Percentiles rank a stretch among this genome's conserved stretches.
These are phyloP conservation scores for Diplogasteroides magnus DNA, from an alignment of 1,140 invertebrate species.

Conservation along the genomic window DNA sequence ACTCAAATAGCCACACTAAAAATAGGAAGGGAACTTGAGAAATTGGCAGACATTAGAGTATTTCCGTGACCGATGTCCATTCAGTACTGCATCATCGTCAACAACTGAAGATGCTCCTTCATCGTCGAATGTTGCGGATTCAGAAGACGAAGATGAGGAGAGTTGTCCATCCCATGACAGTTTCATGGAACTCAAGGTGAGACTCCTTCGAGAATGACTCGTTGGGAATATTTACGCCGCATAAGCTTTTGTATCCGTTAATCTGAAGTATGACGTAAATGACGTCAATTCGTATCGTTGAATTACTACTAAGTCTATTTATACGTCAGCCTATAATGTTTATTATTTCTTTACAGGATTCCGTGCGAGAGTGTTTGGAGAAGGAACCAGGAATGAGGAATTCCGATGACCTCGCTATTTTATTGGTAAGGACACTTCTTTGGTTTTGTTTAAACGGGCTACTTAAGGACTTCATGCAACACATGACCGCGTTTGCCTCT, in stretches of 20 bases:
- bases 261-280: no score
- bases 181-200: conserved; percentile 69
- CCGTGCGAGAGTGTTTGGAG: conserved; percentile 87
- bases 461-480: conserved; percentile 81
- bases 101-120: conserved; percentile 49
- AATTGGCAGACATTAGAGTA: no score
- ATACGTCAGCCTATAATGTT: no score
- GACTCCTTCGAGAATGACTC: neutral
- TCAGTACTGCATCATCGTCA: conserved; percentile 45
- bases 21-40: neutral
- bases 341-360: conserved; percentile 11
- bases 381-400: conserved; percentile 88
- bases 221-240: neutral
- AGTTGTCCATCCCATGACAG: conserved; percentile 74
- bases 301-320: no score
- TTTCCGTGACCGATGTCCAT: conserved; percentile 22
- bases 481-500: conserved; percentile 68
- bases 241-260: no score
- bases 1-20: no score
- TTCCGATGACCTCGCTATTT: conserved; percentile 87
- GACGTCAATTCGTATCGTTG: no score
- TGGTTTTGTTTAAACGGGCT: conserved; percentile 1
- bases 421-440: conserved; percentile 61
- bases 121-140: conserved; percentile 70
- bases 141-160: conserved; percentile 71